phyloP scores from a whole-genome alignment of 1,140 invertebrate species.

The Caenorhabditis brenneri region DNA sequence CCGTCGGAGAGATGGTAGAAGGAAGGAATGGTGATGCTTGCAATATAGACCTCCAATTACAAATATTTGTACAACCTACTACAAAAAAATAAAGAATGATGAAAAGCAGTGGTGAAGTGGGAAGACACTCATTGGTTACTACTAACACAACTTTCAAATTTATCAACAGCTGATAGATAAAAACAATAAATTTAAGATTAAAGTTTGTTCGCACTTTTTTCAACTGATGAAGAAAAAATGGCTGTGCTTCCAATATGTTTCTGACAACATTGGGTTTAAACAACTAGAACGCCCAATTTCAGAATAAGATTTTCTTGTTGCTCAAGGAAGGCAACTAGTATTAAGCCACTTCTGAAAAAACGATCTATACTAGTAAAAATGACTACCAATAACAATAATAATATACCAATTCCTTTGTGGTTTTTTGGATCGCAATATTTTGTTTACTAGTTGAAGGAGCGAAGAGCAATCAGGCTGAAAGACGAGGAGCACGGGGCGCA shows the following conservation, averaged over 20 bases:
- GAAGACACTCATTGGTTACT: not conserved
- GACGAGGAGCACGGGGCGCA: no score
- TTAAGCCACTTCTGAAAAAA: no score
- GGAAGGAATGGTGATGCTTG: not conserved
- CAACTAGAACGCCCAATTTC: no score
- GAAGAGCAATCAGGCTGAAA: not conserved
- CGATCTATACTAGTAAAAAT: no score
- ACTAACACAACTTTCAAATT: not conserved
- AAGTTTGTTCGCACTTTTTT: not conserved
- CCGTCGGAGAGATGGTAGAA: not conserved
- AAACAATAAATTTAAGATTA: not conserved
- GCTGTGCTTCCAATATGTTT: no score
- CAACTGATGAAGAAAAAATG: no score
- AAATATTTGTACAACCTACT: slow-evolving; percentile 14
- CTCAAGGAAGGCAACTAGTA: no score
- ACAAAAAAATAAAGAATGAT: not conserved
- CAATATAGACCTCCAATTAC: not conserved
- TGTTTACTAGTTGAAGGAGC: not conserved
- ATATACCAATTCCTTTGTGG: not conserved
- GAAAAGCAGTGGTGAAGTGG: not conserved
- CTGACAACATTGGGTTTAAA: no score
- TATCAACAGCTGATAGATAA: not conserved
- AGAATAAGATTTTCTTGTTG: no score
- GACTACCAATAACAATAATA: not conserved
- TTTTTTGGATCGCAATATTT: not conserved